These are phyloP conservation scores for Pachycephala philippinensis DNA, from an alignment of 2,113 vertebrate species.

Conservation along the genomic window DNA sequence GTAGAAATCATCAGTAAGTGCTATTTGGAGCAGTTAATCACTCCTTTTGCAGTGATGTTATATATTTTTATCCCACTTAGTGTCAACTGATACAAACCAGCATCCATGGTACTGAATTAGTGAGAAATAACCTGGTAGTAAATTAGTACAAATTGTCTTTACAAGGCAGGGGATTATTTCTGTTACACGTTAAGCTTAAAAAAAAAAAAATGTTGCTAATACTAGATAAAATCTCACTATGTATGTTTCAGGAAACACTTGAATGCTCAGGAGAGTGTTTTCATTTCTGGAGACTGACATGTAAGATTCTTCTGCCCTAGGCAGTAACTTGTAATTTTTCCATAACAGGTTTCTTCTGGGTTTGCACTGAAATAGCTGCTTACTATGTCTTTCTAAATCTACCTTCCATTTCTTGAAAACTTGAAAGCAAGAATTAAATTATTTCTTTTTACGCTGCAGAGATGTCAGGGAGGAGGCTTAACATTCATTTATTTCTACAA, in stretches of 20 bases:
- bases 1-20: background rate
- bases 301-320: background rate
- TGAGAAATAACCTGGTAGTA: background rate
- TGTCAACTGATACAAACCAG: background rate
- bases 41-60: background rate
- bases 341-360: background rate
- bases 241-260: background rate
- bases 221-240: background rate
- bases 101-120: background rate
- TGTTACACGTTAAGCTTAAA: background rate
- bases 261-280: background rate
- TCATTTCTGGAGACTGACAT: background rate
- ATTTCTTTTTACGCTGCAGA: background rate
- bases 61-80: background rate
- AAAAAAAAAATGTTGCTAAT: background rate
- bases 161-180: background rate
- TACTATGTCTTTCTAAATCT: background rate
- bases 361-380: background rate
- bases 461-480: background rate
- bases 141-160: background rate
- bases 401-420: background rate
- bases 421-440: background rate
- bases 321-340: background rate
- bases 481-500: background rate
- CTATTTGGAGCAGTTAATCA: background rate